phyloP scores from a whole-genome alignment of 2,888 invertebrate species.

The Oxyteleia sp. region DNA sequence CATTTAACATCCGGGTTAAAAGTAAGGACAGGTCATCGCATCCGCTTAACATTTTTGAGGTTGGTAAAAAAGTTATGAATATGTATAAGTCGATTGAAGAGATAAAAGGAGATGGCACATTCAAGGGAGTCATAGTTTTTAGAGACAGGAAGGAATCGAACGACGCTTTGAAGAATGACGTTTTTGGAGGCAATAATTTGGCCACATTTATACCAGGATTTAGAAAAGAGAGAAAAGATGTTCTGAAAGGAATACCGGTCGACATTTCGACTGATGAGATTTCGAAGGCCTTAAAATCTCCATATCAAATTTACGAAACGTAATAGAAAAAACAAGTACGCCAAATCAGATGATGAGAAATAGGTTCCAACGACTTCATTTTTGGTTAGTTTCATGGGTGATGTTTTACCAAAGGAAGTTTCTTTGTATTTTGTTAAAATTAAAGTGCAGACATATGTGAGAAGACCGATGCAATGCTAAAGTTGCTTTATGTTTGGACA shows the following conservation, averaged over 20 bases:
- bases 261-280: background rate
- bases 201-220: background rate
- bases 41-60: slow-evolving; percentile 3
- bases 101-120: background rate
- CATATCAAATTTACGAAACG: too few species aligned
- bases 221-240: background rate
- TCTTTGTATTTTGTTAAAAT: slow-evolving; percentile 21
- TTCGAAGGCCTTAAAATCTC: background rate
- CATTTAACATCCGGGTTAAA: slow-evolving; percentile 14
- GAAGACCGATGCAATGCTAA: slow-evolving; percentile 22
- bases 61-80: slow-evolving; percentile 7
- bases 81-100: background rate
- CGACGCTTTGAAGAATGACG: background rate
- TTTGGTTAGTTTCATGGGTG: slow-evolving; percentile 25
- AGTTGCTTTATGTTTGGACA: slow-evolving; percentile 42
- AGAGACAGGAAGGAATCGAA: slow-evolving; percentile 14
- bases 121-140: slow-evolving; percentile 10
- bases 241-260: background rate
- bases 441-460: slow-evolving; percentile 22
- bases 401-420: slow-evolving; percentile 24
- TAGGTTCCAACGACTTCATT: slow-evolving; percentile 46
- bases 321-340: slow-evolving; percentile 16
- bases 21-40: background rate
- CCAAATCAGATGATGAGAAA: slow-evolving; percentile 31
- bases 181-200: background rate